Percentiles rank a stretch among this genome's conserved stretches.
phyloP scores from a whole-genome alignment of 2,113 vertebrate species.

The Limanda limanda region DNA sequence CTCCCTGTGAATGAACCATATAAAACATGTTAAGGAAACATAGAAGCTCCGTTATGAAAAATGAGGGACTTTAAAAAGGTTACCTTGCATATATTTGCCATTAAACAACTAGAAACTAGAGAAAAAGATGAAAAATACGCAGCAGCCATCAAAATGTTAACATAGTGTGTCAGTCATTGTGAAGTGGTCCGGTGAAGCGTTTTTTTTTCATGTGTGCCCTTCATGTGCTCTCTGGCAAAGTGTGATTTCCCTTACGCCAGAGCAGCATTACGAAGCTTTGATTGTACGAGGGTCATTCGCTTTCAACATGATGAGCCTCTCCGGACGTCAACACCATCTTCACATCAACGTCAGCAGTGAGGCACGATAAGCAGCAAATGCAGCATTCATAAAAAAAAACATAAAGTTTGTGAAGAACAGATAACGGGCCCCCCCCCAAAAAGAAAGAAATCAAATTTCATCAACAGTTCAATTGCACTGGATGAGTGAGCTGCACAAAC shows the following conservation, averaged over 20 bases:
- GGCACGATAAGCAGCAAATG: constrained; percentile 32
- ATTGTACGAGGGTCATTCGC: constrained; percentile 21
- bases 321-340: constrained; percentile 8
- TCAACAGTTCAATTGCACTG: constrained; percentile 5
- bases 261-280: constrained; percentile 19
- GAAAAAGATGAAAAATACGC: too few relatives aligned
- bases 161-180: too few relatives aligned
- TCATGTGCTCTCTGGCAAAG: not conserved
- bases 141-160: too few relatives aligned
- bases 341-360: constrained; percentile 32
- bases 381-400: constrained; percentile 23
- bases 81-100: too few relatives aligned
- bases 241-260: constrained; percentile 10
- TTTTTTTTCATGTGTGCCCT: too few relatives aligned
- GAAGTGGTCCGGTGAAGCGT: too few relatives aligned
- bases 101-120: too few relatives aligned
- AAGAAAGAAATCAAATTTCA: constrained; percentile 9
- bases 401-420: constrained; percentile 8
- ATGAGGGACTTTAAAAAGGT: too few relatives aligned
- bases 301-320: constrained; percentile 33
- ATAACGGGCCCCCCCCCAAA: not conserved
- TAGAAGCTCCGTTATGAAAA: too few relatives aligned
- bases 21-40: too few relatives aligned
- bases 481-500: constrained; percentile 29
- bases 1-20: constrained; percentile 6